Evolutionary conservation across 37 sponge, comb jelly and placozoan genomes (phyloP).

Genomic region (Amphimedon queenslandica): DNA sequence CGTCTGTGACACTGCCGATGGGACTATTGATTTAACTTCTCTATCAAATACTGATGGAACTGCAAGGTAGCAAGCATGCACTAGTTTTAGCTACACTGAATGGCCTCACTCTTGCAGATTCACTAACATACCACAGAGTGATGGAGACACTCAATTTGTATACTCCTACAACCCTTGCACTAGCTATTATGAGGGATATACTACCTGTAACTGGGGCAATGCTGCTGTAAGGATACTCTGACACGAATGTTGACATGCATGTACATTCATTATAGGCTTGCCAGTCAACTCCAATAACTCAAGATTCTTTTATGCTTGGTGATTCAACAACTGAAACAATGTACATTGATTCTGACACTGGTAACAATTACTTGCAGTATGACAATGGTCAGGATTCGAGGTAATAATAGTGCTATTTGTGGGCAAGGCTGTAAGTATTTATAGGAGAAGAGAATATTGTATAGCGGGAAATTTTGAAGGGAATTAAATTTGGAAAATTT

Average conservation of each 20-base stretch:
- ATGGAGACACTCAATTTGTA: too few species aligned
- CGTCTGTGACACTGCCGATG: neutral
- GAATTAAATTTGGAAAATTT: too few species aligned
- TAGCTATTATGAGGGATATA: neutral
- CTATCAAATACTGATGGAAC: neutral
- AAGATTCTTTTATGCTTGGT: neutral
- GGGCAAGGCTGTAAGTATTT: too few species aligned
- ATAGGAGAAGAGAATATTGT: too few species aligned
- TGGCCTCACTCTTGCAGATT: too few species aligned
- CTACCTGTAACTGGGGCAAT: neutral
- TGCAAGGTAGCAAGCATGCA: neutral
- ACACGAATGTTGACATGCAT: neutral
- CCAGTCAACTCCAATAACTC: neutral
- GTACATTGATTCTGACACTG: neutral
- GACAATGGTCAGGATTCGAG: too few species aligned
- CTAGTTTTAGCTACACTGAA: neutral
- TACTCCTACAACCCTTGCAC: neutral
- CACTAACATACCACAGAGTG: neutral
- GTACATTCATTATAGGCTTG: neutral
- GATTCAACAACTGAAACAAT: neutral
- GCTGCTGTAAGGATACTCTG: neutral
- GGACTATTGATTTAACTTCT: conserved; percentile 1
- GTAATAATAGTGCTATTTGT: too few species aligned
- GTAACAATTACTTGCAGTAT: too few species aligned
- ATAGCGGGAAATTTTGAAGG: too few species aligned